Base-by-base conservation (phyloP, 2,797 vertebrate species). In the Typhlichthys subterraneus region DNA sequence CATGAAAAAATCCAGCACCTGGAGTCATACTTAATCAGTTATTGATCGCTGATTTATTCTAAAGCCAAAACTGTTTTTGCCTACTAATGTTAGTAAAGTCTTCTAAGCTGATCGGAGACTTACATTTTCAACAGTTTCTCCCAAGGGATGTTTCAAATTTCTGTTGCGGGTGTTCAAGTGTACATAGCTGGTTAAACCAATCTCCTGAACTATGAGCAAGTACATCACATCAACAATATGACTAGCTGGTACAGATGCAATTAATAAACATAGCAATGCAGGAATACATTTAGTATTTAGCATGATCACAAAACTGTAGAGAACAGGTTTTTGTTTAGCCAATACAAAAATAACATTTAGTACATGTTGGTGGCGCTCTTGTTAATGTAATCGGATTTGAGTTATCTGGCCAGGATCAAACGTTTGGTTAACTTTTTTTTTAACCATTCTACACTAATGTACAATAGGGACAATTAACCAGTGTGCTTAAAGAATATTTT, bases 221-320 rank as follows among this genome's bases (percentile, higher is more conserved):
- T 48, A n/a, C 33, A 19, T 46, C 31, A 29, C 8, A 50, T 57
- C 31, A 59, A 54, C 74, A 59, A 29, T 33, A 61, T 8, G 53
- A 61, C 31, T 38, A 11, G 0, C 59, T 8, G 5, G 12, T 45
- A 19, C 17, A 47, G 11, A 15, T 76, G 46, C 61, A 56, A 49
- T 45, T 59, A 48, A 67, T 70, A 79, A 80, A 82, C 77, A 65
- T 74, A 61, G 70, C 53, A 48, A 75, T 53, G 46, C 53, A 12
- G 23, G 53, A 69, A 67, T 19, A 59, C n/a, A 53, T 63, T 14
- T 45, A 23, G 23, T 3, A 23, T 23, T 23, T 23, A 23, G 23
- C 23, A 23, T 23, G 23, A 29, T 29, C 23, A 29, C 23, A 29
- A 29, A 29, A 29, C 23, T 4, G 23, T 29, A 29, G 23, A 29